Conservation (phyloP, 1,140 invertebrate species). For the Drosophila watanabei region DNA sequence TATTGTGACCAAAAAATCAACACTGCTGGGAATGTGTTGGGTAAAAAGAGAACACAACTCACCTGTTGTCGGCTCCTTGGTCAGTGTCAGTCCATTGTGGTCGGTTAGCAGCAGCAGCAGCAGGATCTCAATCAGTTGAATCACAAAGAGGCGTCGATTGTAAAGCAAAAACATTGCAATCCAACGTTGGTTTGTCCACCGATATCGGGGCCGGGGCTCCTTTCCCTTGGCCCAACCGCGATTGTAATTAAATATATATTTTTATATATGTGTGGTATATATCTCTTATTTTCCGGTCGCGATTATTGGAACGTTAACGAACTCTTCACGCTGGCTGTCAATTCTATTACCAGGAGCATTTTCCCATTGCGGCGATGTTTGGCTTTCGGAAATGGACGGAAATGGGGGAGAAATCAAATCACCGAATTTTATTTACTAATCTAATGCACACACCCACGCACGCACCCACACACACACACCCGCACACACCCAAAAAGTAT, state of each 20-base stretch:
- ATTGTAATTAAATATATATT: constrained; percentile 20
- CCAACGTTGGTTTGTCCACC: constrained; percentile 54
- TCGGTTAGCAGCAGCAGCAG: constrained; percentile 73
- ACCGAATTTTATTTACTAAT: constrained; percentile 55
- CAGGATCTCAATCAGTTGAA: constrained; percentile 75
- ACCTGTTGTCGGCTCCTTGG: constrained; percentile 78
- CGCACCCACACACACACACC: constrained; percentile 5
- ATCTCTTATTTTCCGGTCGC: background rate
- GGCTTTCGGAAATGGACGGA: constrained; percentile 30
- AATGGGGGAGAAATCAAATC: constrained; percentile 51
- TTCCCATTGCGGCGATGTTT: constrained; percentile 33
- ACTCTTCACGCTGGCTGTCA: constrained; percentile 38
- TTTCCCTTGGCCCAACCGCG: constrained; percentile 23
- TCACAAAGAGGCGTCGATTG: constrained; percentile 72
- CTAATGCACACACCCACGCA: constrained; percentile 26
- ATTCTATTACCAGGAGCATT: constrained; percentile 35
- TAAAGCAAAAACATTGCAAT: constrained; percentile 83
- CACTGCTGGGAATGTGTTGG: background rate
- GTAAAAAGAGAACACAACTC: constrained; percentile 23
- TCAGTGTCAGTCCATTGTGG: constrained; percentile 75
- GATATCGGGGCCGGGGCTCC: constrained; percentile 17
- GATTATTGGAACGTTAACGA: constrained; percentile 32
- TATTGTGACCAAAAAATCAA: too few relatives aligned
- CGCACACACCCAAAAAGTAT: constrained; percentile 55
- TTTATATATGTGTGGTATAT: constrained; percentile 6